phyloP scores from a whole-genome alignment of 2,888 invertebrate species.

The Automeris io region DNA sequence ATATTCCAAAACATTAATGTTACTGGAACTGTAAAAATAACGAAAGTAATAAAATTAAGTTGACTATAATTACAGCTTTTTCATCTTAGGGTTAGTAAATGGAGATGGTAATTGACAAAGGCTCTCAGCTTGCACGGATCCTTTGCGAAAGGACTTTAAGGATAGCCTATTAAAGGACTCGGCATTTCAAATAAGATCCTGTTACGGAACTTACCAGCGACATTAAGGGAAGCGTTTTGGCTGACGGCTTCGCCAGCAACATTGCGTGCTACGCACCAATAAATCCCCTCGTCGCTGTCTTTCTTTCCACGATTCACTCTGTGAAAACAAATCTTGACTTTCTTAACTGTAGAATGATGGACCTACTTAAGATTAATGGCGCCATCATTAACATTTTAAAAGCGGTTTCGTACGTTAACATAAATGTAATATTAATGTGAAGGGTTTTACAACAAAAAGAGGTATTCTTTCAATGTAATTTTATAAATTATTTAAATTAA shows the following conservation, averaged over 20 bases:
- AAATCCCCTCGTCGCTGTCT: slow-evolving; percentile 95
- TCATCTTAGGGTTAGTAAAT: neutral
- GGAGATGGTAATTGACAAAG: slow-evolving; percentile 2
- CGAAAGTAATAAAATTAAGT: neutral
- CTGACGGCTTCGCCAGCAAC: slow-evolving; percentile 91
- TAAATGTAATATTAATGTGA: no score
- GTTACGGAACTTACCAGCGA: slow-evolving; percentile 84
- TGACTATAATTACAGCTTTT: neutral
- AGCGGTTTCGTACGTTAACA: no score
- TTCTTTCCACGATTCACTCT: slow-evolving; percentile 95
- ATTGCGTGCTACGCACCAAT: slow-evolving; percentile 98
- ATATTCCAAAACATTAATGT: no score
- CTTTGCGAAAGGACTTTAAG: neutral
- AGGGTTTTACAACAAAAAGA: no score
- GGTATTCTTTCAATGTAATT: no score
- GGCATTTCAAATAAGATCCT: neutral
- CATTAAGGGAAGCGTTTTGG: slow-evolving; percentile 95
- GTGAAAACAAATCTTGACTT: slow-evolving; percentile 16
- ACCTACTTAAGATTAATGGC: slow-evolving; percentile 7
- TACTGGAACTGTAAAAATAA: no score
- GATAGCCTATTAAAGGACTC: neutral
- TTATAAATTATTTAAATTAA: no score
- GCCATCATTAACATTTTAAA: neutral
- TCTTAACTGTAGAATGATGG: slow-evolving; percentile 9
- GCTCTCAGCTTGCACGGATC: slow-evolving; percentile 4